Evolutionary conservation across 2,113 vertebrate species (phyloP).

Genomic region (Percina caprodes): DNA sequence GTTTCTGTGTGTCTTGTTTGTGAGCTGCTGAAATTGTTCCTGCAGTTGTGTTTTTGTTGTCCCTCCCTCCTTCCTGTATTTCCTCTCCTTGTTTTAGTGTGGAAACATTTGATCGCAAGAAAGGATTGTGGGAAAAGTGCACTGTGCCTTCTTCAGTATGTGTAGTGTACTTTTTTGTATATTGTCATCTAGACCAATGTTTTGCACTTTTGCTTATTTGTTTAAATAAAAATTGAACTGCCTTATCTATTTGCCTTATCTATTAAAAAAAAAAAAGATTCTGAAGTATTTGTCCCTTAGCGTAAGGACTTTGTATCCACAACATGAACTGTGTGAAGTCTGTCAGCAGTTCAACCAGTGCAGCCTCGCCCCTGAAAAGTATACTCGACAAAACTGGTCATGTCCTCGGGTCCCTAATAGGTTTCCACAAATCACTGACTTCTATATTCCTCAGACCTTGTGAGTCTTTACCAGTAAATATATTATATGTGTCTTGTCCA

Average conservation of each 20-base stretch:
- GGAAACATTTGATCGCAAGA: too few relatives aligned
- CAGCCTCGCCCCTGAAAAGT: conserved; percentile 16
- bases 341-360: conserved; percentile 23
- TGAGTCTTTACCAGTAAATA: background rate
- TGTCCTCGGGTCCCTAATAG: background rate
- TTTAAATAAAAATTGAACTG: too few relatives aligned
- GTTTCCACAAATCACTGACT: conserved; percentile 16
- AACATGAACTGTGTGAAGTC: background rate
- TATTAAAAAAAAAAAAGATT: background rate
- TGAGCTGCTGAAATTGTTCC: too few relatives aligned
- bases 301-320: background rate
- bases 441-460: background rate
- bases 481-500: background rate
- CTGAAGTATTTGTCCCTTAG: background rate
- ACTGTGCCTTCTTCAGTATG: too few relatives aligned
- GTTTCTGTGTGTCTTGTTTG: too few relatives aligned
- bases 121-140: too few relatives aligned
- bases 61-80: too few relatives aligned
- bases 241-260: background rate
- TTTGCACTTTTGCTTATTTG: too few relatives aligned
- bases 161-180: too few relatives aligned
- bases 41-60: too few relatives aligned
- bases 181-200: too few relatives aligned
- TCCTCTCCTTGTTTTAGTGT: too few relatives aligned
- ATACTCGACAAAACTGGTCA: conserved; percentile 1